A percentile compares a stretch with the other conserved stretches of the same genome.
Conservation (phyloP, 2,888 invertebrate genomes). For the Clepsis dumicolana region DNA sequence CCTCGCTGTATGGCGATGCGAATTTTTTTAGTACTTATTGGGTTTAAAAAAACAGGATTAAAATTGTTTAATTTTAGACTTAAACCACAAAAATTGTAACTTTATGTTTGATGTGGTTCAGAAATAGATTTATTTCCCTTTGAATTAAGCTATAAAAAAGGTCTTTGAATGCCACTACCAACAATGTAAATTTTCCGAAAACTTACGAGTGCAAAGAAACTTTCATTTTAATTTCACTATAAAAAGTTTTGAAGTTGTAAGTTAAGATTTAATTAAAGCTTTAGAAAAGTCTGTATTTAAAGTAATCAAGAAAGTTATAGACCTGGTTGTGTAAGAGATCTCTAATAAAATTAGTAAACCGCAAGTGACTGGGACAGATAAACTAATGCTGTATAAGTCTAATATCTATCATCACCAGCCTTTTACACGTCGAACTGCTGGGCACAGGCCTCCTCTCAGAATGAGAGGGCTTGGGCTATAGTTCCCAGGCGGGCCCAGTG, state of each 20-base stretch:
- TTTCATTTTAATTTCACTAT: not conserved
- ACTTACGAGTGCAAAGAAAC: conserved; percentile 6
- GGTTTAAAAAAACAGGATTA: no score
- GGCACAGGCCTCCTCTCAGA: no score
- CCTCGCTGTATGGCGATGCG: no score
- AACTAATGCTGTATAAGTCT: no score
- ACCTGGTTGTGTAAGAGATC: not conserved
- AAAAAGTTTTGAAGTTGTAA: not conserved
- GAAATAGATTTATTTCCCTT: not conserved
- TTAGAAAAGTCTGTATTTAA: not conserved
- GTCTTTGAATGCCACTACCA: not conserved
- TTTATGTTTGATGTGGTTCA: not conserved
- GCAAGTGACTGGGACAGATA: not conserved
- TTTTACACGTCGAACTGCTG: no score
- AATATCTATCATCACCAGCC: no score
- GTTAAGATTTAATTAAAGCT: not conserved
- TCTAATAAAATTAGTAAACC: not conserved
- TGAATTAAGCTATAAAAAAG: not conserved
- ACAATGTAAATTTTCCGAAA: conserved; percentile 5
- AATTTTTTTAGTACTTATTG: no score
- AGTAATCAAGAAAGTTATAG: not conserved
- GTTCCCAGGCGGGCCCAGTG: no score
- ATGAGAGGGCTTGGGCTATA: no score
- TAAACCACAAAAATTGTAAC: no score
- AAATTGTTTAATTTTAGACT: no score